phyloP scores from a whole-genome alignment of 2,797 vertebrate genomes.

The Gobio occitaniae region DNA sequence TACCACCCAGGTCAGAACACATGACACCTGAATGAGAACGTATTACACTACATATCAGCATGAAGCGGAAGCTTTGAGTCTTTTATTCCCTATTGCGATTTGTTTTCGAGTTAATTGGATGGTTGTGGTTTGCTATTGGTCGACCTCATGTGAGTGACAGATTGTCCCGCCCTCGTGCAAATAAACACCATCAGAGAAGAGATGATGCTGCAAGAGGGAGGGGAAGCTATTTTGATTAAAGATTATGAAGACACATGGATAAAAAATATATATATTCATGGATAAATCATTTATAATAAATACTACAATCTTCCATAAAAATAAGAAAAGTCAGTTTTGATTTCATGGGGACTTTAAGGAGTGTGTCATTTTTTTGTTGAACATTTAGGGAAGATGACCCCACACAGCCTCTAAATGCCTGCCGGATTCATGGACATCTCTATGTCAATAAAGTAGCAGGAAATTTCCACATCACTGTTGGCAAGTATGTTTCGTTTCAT shows the following conservation, averaged over 20 bases:
- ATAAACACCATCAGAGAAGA: not conserved
- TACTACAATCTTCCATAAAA: not conserved
- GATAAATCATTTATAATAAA: not conserved
- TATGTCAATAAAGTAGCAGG: conserved; percentile 99
- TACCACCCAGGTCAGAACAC: conserved; percentile 68
- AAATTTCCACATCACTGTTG: conserved; percentile 98
- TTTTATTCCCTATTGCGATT: not conserved
- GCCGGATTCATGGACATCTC: conserved; percentile 93
- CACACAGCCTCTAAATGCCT: conserved; percentile 82
- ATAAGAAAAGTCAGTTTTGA: not conserved
- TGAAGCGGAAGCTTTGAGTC: not conserved
- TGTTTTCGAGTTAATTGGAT: not conserved
- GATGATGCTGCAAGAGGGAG: not conserved
- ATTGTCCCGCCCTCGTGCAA: not conserved
- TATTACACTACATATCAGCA: not conserved
- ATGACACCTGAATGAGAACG: not conserved
- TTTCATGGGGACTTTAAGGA: not conserved
- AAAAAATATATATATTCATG: not conserved
- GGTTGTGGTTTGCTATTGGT: not conserved
- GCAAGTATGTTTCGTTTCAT: conserved; percentile 86
- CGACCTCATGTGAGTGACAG: not conserved
- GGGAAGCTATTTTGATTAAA: not conserved
- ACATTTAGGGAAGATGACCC: conserved; percentile 81
- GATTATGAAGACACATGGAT: not conserved
- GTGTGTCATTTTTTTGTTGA: not conserved